Evolutionary conservation across 2,888 invertebrate species (phyloP).

Genomic region (Ichneumoninae sp.): DNA sequence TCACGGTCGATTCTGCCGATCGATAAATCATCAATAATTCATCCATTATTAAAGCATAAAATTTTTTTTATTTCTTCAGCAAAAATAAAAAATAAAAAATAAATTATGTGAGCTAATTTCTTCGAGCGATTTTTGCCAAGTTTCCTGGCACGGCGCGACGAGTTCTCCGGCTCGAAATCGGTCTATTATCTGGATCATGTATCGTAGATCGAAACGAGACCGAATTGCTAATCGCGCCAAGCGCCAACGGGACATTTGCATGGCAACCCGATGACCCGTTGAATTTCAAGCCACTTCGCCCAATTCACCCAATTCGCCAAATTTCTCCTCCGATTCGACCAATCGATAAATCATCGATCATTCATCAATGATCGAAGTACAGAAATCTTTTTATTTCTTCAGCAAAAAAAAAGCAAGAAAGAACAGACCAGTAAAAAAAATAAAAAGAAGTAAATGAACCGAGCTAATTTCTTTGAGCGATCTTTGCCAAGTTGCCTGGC

Average conservation of each 20-base stretch:
- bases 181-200: conserved; percentile 27
- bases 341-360: not conserved
- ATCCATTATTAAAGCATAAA: not conserved
- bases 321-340: not conserved
- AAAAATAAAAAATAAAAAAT: not conserved
- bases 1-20: not conserved
- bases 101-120: conserved; percentile 27
- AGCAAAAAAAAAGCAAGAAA: too few species aligned
- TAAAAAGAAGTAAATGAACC: conserved; percentile 38
- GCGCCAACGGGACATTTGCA: conserved; percentile 27
- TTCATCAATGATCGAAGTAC: too few species aligned
- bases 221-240: conserved; percentile 44
- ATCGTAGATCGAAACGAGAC: conserved; percentile 34
- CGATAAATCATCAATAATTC: not conserved
- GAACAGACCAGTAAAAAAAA: not conserved
- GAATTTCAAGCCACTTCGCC: not conserved
- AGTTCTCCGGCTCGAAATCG: conserved; percentile 5
- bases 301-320: not conserved
- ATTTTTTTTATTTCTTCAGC: not conserved
- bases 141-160: conserved; percentile 43
- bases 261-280: conserved; percentile 12
- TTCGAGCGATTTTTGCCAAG: conserved; percentile 12
- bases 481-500: conserved; percentile 28
- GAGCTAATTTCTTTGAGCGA: conserved; percentile 24
- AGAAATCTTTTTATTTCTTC: not conserved